Evolutionary conservation across 2,888 invertebrate species (phyloP), one percentile per base, ranked within the genome.

Genomic region (Drosophila colorata): DNA sequence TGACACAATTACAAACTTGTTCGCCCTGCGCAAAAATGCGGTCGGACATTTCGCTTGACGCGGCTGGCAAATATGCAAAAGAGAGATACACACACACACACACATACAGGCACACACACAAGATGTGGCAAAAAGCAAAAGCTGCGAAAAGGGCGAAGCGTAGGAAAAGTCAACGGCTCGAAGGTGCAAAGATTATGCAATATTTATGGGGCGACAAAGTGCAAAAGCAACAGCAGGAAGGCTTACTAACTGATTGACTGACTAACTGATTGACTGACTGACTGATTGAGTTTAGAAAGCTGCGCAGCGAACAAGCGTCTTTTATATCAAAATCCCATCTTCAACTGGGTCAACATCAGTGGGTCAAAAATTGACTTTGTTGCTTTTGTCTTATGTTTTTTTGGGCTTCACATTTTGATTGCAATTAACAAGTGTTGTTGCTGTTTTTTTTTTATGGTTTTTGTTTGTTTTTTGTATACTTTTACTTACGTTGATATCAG

Each of bases 401-500:
- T 64, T 63, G 38, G 61, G 23, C 47, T 58, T 33, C 38, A 64
- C 38, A 23, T 53, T 69, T 74, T 78, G 63, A 76, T 76, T 80
- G 69, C 70, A 76, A 75, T 80, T 78, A 72, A 70, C 59, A 64
- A 65, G 67, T 61, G 56, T 72, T 74, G 41, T 55, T 68, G 52
- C 56, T 58, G 58, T 72, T 72, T 40, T 60, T 61, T 7, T 58
- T 55, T 44, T 52, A 25, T 33, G 56, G 40, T 13, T 37, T 35
- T 35, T 7, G 2, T 35, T 13, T 35, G 1, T 28, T 28, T 40
- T 38, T 52, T 52, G 14, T 59, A 18, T 58, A 60, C 55, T 63
- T 80, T 80, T 89, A 89, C 90, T 90, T 89, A 90, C 90, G 89
- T 90, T 86, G 88, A 81, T 90, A 90, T 87, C 82, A 87, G 84